phyloP scores from a whole-genome alignment of 1,140 invertebrate species.

The Homalodisca vitripennis region DNA sequence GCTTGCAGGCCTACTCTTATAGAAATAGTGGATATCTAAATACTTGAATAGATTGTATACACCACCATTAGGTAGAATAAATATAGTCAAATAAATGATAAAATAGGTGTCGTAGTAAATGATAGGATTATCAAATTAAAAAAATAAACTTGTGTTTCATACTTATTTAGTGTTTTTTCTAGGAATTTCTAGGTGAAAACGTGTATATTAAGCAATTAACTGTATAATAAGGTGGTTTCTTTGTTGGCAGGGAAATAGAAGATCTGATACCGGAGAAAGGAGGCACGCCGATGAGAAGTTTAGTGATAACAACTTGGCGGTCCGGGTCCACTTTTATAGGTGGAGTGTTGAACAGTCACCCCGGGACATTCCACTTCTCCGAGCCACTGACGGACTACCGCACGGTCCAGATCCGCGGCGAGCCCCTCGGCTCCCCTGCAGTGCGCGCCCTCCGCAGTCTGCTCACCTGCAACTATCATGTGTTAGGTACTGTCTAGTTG shows the following conservation, averaged over 20 bases:
- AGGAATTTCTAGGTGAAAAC: too few relatives aligned
- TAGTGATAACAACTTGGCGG: slow-evolving; percentile 46
- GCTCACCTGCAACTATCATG: slow-evolving; percentile 42
- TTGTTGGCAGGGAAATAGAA: slow-evolving; percentile 1
- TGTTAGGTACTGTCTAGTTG: slow-evolving; percentile 39
- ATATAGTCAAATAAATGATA: too few relatives aligned
- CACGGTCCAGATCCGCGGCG: slow-evolving; percentile 42
- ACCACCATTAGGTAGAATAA: too few relatives aligned
- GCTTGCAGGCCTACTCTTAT: too few relatives aligned
- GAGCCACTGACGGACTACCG: slow-evolving; percentile 46
- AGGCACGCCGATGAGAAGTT: slow-evolving; percentile 37
- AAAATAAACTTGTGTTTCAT: too few relatives aligned
- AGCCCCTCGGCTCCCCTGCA: slow-evolving; percentile 36
- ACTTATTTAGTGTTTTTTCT: too few relatives aligned
- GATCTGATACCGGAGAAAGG: slow-evolving; percentile 35
- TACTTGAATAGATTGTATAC: too few relatives aligned
- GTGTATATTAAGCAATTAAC: too few relatives aligned
- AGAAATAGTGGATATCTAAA: too few relatives aligned
- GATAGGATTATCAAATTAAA: too few relatives aligned
- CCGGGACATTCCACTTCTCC: slow-evolving; percentile 48
- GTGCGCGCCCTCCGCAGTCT: slow-evolving; percentile 39
- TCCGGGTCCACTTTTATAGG: slow-evolving; percentile 48
- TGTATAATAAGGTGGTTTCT: too few relatives aligned
- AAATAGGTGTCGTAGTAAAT: too few relatives aligned
- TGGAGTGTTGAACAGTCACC: slow-evolving; percentile 47